Percentiles rank a stretch among this genome's conserved stretches.
Conservation (phyloP, 2,888 invertebrate genomes). For the Acronicta leporina region DNA sequence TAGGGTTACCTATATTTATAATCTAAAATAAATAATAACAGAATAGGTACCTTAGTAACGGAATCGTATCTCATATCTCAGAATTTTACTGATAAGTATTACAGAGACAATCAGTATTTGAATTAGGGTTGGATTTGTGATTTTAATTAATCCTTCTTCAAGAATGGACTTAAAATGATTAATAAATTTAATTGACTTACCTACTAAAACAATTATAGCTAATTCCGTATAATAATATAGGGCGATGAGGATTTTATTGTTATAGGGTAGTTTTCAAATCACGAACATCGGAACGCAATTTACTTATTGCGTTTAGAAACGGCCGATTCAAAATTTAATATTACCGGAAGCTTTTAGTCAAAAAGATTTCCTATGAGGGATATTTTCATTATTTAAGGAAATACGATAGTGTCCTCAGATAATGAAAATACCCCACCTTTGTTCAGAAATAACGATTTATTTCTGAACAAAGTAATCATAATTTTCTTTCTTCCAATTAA, state of each 20-base stretch:
- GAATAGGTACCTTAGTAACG: too few relatives aligned
- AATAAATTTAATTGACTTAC: too few relatives aligned
- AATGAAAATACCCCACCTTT: too few relatives aligned
- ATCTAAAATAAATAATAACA: too few relatives aligned
- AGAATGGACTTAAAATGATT: slow-evolving; percentile 9
- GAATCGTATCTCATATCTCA: too few relatives aligned
- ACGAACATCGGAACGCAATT: slow-evolving; percentile 16
- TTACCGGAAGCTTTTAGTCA: slow-evolving; percentile 18
- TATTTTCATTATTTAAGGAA: slow-evolving; percentile 5
- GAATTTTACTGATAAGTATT: too few relatives aligned
- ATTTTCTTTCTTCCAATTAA: slow-evolving; percentile 12
- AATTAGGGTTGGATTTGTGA: slow-evolving; percentile 1
- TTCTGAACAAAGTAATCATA: slow-evolving; percentile 1
- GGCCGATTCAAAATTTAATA: slow-evolving; percentile 19
- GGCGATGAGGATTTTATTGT: slow-evolving; percentile 9
- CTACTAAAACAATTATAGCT: too few relatives aligned
- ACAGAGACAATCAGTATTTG: slow-evolving; percentile 4
- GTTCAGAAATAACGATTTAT: neutral
- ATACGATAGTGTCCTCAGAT: too few relatives aligned
- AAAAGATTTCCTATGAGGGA: slow-evolving; percentile 11
- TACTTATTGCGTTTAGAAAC: slow-evolving; percentile 13
- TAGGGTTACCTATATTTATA: too few relatives aligned
- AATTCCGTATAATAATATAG: neutral
- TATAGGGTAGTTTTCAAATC: slow-evolving; percentile 10
- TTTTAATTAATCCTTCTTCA: neutral